Evolutionary conservation across 2,888 invertebrate species (phyloP).

Genomic region (Adelognathus sp.): DNA sequence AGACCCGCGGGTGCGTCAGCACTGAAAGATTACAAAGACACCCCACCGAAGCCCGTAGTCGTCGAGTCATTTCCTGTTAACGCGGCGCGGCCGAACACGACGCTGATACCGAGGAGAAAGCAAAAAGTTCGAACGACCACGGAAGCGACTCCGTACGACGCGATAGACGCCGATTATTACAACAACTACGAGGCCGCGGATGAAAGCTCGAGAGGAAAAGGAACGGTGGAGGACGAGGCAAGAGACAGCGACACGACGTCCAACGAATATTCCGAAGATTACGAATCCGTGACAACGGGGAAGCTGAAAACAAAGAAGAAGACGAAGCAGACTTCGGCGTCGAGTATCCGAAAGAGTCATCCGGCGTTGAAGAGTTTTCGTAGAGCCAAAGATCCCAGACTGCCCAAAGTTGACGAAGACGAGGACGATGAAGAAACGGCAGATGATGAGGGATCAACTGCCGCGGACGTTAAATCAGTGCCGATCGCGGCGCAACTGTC

Average conservation of each 20-base stretch:
- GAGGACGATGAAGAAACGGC: background rate
- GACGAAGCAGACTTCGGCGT: background rate
- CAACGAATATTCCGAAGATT: constrained; percentile 29
- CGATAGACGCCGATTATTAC: constrained; percentile 51
- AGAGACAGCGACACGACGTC: background rate
- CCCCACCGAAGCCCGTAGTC: background rate
- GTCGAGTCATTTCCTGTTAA: background rate
- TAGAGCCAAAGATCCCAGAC: background rate
- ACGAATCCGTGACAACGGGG: background rate
- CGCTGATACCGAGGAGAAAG: background rate
- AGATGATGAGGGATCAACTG: background rate
- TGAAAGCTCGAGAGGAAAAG: background rate
- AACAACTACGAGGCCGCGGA: constrained; percentile 24
- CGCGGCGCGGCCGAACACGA: constrained; percentile 9
- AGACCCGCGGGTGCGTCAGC: background rate
- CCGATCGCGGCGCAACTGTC: constrained; percentile 31
- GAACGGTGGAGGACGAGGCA: background rate
- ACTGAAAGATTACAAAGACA: background rate
- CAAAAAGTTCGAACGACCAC: constrained; percentile 11
- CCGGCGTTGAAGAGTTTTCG: background rate
- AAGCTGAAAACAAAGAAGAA: constrained; percentile 15
- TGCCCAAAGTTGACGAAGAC: background rate
- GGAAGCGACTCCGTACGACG: constrained; percentile 44
- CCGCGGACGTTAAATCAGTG: background rate
- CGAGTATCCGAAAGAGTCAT: background rate